Conservation (phyloP, 2,113 vertebrate genomes). For the Catagonus wagneri region DNA sequence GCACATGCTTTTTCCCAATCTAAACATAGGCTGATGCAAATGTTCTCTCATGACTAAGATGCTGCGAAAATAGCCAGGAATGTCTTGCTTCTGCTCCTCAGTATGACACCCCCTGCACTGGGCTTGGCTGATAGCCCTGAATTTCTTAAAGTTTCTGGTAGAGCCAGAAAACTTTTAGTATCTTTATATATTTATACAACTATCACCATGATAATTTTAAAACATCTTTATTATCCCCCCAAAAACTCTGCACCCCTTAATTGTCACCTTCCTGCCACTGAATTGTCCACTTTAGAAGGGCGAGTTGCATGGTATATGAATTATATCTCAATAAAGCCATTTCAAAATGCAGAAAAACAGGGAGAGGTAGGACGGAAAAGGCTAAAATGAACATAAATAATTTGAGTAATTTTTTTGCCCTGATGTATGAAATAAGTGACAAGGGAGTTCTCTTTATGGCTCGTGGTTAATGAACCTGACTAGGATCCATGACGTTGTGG, state of each 20-base stretch:
- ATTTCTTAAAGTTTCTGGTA: not conserved
- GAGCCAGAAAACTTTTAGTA: not conserved
- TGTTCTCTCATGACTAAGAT: not conserved
- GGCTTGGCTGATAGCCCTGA: not conserved
- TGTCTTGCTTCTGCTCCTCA: not conserved
- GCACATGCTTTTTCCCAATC: not conserved
- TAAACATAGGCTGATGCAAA: not conserved
- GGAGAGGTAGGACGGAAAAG: not conserved
- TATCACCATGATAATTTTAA: not conserved
- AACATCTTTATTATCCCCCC: not conserved
- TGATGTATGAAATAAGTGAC: not conserved
- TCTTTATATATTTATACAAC: not conserved
- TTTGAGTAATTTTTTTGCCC: not conserved
- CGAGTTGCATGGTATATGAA: not conserved
- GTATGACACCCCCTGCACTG: not conserved
- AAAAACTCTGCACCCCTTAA: not conserved
- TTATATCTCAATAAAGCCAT: not conserved
- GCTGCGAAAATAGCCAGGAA: not conserved
- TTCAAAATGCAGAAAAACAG: not conserved
- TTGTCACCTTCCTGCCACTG: not conserved
- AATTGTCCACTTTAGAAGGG: not conserved
- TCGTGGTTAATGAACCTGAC: too few species aligned
- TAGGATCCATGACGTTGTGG: too few species aligned
- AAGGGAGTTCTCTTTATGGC: too few species aligned
- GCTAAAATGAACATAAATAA: slow-evolving; percentile 4